These are phyloP conservation scores for Amniataba percoides DNA, from an alignment of 2,797 vertebrate species.

Conservation along the genomic window DNA sequence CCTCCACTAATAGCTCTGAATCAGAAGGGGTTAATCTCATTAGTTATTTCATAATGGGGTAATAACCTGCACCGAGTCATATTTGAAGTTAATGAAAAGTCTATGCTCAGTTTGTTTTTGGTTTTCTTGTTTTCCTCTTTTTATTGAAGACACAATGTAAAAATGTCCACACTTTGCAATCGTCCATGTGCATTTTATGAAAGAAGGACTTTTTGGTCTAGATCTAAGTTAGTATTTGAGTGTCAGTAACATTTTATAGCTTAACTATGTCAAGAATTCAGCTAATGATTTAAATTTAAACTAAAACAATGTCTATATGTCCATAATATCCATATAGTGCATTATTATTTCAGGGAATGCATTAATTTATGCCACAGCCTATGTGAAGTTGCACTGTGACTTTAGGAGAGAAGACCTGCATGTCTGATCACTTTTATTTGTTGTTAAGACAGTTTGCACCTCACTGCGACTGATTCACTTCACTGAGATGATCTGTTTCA, in stretches of 20 bases:
- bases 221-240: background rate
- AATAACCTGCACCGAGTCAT: slow-evolving; percentile 26
- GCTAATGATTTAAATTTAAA: too few species aligned
- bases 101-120: too few species aligned
- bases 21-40: slow-evolving; percentile 28
- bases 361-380: background rate
- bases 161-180: background rate
- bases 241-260: background rate
- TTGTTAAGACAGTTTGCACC: background rate
- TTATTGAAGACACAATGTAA: background rate
- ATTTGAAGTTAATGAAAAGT: slow-evolving; percentile 33
- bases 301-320: too few species aligned
- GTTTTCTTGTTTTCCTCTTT: background rate
- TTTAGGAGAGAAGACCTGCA: background rate
- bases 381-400: background rate
- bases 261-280: background rate
- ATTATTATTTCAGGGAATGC: too few species aligned
- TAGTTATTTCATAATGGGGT: slow-evolving; percentile 26
- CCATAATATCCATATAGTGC: too few species aligned
- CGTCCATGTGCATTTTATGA: background rate
- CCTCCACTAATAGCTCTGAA: slow-evolving; percentile 23
- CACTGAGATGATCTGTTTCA: background rate
- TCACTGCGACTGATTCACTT: background rate
- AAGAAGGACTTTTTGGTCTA: background rate
- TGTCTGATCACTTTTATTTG: background rate